Percentiles rank a stretch among this genome's conserved stretches.
phyloP scores from a whole-genome alignment of 2,113 vertebrate species.

The Periophthalmodon schlosseri region DNA sequence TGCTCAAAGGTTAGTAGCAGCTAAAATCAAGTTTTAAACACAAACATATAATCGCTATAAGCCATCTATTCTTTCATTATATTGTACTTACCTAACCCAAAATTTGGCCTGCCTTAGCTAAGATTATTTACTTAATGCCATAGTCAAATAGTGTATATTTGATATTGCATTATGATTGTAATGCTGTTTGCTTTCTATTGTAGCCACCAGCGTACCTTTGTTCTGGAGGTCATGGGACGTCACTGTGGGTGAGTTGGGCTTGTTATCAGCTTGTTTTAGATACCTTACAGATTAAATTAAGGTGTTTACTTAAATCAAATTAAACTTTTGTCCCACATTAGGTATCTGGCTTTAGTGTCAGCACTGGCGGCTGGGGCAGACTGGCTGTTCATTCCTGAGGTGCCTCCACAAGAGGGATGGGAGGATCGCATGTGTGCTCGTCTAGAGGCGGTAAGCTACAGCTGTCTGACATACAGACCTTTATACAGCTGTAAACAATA shows the following conservation, averaged over 20 bases:
- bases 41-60: not conserved
- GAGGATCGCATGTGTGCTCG: conserved; percentile 89
- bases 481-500: not conserved
- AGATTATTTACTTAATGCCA: not conserved
- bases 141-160: not conserved
- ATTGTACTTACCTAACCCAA: not conserved
- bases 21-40: not conserved
- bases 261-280: not conserved
- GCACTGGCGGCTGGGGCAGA: conserved; percentile 91
- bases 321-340: conserved; percentile 10
- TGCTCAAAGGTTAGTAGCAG: conserved; percentile 82
- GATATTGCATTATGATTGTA: not conserved
- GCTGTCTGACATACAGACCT: not conserved
- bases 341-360: conserved; percentile 81
- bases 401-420: conserved; percentile 88
- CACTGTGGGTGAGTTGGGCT: conserved; percentile 88
- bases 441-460: conserved; percentile 81
- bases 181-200: not conserved
- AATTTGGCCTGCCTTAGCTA: not conserved
- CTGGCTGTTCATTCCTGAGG: conserved; percentile 95
- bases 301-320: not conserved
- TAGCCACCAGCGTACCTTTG: conserved; percentile 95
- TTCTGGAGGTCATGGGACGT: conserved; percentile 95
- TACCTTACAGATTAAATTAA: not conserved
- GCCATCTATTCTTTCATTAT: no score